Percentiles rank a stretch among this genome's conserved stretches.
Evolutionary conservation across 1,140 invertebrate species (phyloP).

Genomic region (Drosophila takahashii): DNA sequence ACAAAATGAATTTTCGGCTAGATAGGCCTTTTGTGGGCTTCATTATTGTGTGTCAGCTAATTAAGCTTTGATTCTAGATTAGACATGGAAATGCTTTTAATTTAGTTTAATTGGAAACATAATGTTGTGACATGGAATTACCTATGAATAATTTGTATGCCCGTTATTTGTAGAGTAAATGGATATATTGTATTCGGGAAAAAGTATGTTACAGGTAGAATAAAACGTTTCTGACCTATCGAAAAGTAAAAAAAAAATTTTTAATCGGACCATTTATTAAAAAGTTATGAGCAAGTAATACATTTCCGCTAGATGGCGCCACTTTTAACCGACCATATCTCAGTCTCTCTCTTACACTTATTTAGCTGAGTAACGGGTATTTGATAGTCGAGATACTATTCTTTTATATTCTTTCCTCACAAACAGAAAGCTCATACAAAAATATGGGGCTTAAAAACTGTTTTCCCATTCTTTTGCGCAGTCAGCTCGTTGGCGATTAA

Average conservation of each 20-base stretch:
- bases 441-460: neutral
- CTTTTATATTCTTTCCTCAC: neutral
- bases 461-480: neutral
- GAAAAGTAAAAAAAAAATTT: no score
- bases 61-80: conserved; percentile 11
- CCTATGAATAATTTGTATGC: neutral
- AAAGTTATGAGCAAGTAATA: no score
- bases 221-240: no score
- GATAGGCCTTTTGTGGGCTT: conserved; percentile 1
- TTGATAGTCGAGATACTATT: no score
- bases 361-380: no score
- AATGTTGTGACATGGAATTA: neutral
- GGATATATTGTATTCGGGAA: no score
- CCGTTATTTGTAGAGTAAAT: neutral
- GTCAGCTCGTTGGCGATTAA: neutral
- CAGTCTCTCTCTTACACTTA: no score
- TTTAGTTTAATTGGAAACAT: neutral
- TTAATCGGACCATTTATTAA: no score
- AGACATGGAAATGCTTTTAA: neutral
- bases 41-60: conserved; percentile 1
- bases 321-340: no score
- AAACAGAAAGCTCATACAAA: neutral
- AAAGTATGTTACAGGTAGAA: no score
- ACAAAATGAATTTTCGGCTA: conserved; percentile 21
- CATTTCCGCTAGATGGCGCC: no score